Evolutionary conservation across 2,797 vertebrate species (phyloP), one percentile per base, ranked within the genome.

Genomic region (Erpetoichthys calabaricus): DNA sequence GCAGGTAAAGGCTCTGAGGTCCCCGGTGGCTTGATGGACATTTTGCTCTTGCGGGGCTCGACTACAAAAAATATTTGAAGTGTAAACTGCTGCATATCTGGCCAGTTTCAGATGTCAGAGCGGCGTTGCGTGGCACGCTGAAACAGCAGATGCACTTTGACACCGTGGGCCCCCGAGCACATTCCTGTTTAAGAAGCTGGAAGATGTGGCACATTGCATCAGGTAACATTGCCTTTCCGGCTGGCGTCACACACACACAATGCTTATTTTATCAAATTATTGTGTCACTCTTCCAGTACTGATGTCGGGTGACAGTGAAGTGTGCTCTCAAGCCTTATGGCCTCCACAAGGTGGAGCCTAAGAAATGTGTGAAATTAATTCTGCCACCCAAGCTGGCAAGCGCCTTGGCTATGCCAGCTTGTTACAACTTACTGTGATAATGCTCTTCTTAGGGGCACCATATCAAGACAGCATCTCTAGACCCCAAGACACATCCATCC

Each of bases 171-270:
- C 89, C 62, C 70, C 64, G 64, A 72, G 67, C 73, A 67, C 60
- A 73, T 74, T 76, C 71, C 75, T 80, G 85, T 73, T 74, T 82
- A 81, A 71, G 82, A 80, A 84, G 77, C 79, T 65, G 81, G 79
- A 91, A 91, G 82, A 86, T 72, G 82, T 83, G 78, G 82, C 79
- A 79, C 53, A 78, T 81, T 79, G 78, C 74, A 88, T 85, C 86
- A 87, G 81, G 83, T 88, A 83, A 80, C 71, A 67, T 68, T 69
- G 70, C 70, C 67, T 78, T 77, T 74, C 69, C 70, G 76, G 79
- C 78, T 71, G 70, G 64, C 69, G 82, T 81, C 75, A 25, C 80
- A 75, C 62, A 63, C 84, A 85, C 77, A 71, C 72, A 45, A 59
- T 61, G 65, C 4, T 7, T 72, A 51, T 72, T 70, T 65, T 66